Conservation (phyloP, 2,797 vertebrate genomes). For the Gambelia wislizenii region DNA sequence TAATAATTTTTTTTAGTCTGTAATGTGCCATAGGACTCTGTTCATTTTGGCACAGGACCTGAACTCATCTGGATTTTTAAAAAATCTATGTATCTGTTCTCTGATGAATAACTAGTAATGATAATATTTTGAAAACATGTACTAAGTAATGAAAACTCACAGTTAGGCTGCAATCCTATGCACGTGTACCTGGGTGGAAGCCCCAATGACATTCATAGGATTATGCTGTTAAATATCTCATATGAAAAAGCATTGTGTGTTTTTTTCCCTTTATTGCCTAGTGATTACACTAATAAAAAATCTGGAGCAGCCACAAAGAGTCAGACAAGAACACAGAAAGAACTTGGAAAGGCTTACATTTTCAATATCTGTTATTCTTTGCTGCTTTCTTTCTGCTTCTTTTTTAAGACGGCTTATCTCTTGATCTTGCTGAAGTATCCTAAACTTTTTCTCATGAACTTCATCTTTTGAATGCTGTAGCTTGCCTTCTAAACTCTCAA, state of each 20-base stretch:
- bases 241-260: neutral
- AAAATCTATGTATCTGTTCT: neutral
- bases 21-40: neutral
- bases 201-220: neutral
- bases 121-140: neutral
- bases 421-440: slow-evolving; percentile 79
- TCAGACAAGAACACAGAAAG: neutral
- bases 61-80: neutral
- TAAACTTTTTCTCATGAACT: slow-evolving; percentile 79
- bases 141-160: neutral
- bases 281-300: neutral
- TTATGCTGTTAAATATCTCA: neutral
- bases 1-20: neutral
- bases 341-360: slow-evolving; percentile 71
- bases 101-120: neutral
- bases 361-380: slow-evolving; percentile 66
- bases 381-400: slow-evolving; percentile 72
- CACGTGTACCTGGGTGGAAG: neutral
- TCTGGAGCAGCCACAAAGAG: neutral
- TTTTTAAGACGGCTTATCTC: slow-evolving; percentile 80
- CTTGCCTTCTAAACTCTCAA: slow-evolving; percentile 77
- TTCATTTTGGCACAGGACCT: neutral
- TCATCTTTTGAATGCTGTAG: slow-evolving; percentile 77
- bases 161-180: neutral
- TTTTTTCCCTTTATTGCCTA: neutral